Base-by-base conservation (phyloP, 2,797 vertebrate species). In the Pseudochaenichthys georgianus region DNA sequence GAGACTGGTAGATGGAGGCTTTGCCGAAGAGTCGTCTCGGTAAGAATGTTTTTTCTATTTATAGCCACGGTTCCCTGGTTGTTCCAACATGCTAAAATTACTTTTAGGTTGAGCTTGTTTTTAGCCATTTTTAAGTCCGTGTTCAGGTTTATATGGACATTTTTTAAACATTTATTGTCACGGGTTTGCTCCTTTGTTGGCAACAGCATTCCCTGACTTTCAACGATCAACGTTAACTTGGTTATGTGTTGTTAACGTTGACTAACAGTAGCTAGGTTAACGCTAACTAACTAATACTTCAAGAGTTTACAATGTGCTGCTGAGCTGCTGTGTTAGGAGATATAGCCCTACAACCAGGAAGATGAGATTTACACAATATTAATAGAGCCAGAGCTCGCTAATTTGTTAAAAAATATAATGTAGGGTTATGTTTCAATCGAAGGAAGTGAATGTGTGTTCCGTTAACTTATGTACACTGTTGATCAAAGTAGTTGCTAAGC, bases 1-100 rank as follows among this genome's bases (percentile, higher is more conserved):
- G 70, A 92, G 98, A 73, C 95, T 99, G 61, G 76, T 96, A 67
- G 95, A 97, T 84, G 97, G 98, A 45, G 97, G 97, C 80, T 99
- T 99, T 89, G 92, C 92, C 43, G 95, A 93, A 4, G 96, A 96
- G 92, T 97, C 97, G 19, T 95, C 96, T 82, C 95, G 97, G 98
- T 99, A 94, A 93, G 91, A 74, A 4, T 45, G 60, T 47, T 54
- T 51, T n/a, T 10, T 6, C 86, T 90, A 87, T 93, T 91, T 90
- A 85, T 91, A 89, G 80, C 42, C 46, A 19, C 54, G 31, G 23
- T 70, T 62, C 11, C 6, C 70, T 47, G 61, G 31, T 57, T 64
- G 57, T 74, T 12, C 9, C 0, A 58, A 46, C 42, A 17, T 28
- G 53, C 13, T 53, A 3, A 10, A 64, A 23, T 51, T 53, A 57